Evolutionary conservation across 2,113 vertebrate genomes (phyloP).

Genomic region (Malurus elegans): DNA sequence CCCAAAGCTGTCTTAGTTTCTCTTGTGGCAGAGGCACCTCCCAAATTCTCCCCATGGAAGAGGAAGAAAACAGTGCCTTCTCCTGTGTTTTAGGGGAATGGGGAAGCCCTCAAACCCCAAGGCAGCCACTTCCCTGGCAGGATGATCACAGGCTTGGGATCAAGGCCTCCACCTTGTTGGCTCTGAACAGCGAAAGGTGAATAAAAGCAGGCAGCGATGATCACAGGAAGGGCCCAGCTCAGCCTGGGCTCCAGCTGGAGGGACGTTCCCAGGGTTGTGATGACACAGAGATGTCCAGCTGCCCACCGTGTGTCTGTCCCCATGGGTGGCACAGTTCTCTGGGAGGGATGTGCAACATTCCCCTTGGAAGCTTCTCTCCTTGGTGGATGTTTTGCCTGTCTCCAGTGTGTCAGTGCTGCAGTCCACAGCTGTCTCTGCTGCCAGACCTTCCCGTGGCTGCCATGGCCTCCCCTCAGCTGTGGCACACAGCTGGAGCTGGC

Average conservation of each 20-base stretch:
- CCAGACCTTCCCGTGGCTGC: background rate
- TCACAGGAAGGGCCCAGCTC: background rate
- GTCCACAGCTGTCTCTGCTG: background rate
- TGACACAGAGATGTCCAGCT: background rate
- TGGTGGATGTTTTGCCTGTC: background rate
- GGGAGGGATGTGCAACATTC: background rate
- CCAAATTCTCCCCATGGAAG: background rate
- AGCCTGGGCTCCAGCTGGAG: background rate
- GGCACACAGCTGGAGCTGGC: background rate
- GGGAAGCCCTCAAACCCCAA: background rate
- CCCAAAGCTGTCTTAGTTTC: background rate
- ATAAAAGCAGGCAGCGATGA: background rate
- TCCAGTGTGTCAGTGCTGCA: background rate
- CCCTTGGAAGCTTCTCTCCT: background rate
- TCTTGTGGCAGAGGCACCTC: background rate
- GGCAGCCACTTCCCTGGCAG: background rate
- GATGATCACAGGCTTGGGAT: background rate
- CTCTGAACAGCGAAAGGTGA: background rate
- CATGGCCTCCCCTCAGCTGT: background rate
- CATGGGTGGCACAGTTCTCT: background rate
- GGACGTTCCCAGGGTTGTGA: background rate
- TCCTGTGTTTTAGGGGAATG: background rate
- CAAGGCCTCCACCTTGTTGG: background rate
- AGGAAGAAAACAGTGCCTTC: background rate
- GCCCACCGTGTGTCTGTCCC: background rate